Base-by-base conservation (phyloP, 1,140 invertebrate species). In the Dreissena polymorpha region DNA sequence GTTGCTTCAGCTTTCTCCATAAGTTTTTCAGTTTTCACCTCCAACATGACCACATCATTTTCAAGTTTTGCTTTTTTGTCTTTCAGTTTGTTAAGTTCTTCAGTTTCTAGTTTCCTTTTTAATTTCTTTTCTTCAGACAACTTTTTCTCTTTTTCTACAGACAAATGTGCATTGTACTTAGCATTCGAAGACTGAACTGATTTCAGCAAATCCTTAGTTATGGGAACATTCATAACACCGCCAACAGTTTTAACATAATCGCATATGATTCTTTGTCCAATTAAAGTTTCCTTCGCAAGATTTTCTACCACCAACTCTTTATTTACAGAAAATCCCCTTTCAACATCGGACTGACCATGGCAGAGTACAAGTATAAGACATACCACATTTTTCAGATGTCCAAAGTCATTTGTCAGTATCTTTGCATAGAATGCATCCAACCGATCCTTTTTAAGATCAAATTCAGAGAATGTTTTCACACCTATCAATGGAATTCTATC, bases 241-340 rank as follows among this genome's bases (percentile, higher is more conserved):
- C 83, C 83, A 57, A 71, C 65, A 73, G 7, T 25, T 7, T 72
- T 29, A 3, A 86, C 55, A 85, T 85, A 63, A n/a, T 83, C 63
- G 60, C 77, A 85, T n/a, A 85, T 72, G 14, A 85, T 25, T 51
- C 86, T 83, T 51, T 72, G 84, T 16, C 86, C 86, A 16, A 86
- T 55, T 21, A 87, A 25, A 18, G 78, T 84, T 51, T 77, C 50
- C 57, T 88, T 83, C 60, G 25, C 50, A 67, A 87, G 53, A 78
- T 89, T 89, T 74, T 89, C 87, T 6, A 84, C 68, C 21, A 21
- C 16, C 23, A 86, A 60, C 50, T 87, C 75, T 39, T 86, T 86
- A 67, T 89, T 89, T 16, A 87, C 69, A 16, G 86, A 89, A 70
- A 89, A 89, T 12, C 87, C 87, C 25, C 85, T 73, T 74, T 88